Base-by-base conservation (phyloP, 2,797 vertebrate genomes). In the Chiloscyllium punctatum region DNA sequence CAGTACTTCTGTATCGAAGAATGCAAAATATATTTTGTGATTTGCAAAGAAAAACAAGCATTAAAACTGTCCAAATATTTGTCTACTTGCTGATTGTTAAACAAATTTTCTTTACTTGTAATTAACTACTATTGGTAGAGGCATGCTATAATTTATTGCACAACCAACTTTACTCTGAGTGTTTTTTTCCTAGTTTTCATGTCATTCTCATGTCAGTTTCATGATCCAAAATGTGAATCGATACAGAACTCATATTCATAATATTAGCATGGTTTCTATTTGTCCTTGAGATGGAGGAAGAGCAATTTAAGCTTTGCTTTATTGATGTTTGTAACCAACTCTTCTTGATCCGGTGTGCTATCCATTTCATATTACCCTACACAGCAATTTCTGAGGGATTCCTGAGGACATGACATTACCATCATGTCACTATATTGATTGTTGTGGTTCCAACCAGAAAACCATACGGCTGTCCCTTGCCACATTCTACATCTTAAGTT, bases 61-160 rank as follows among this genome's bases (percentile, higher is more conserved):
- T 92, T 68, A 92, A 68, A 92, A 68, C 33, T 42, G 16, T 92
- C 90, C 90, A 69, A 68, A 92, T 69, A 69, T 92, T 92, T 92
- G 62, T 37, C 33, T 9, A 37, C 5, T 37, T 68, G 62, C 21
- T 42, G 18, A 92, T 42, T 66, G 91, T 92, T 25, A 92, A 92
- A 42, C 18, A 92, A 92, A 42, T 9, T 4, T 42, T 37, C 66
- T 69, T 92, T 69, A 37, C 62, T 25, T 25, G 21, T 42, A 68
- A 92, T 9, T 92, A 69, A 37, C 90, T 68, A n/a, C 16, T 69
- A 69, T 68, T 37, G 16, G 37, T 27, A 42, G 21, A 42, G 23
- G 8, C 62, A 68, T 37, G 37, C 23, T 69, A 8, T 42, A 92
- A 69, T 69, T 69, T 69, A 42, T 68, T 68, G 90, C 18, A 42